A percentile compares a stretch with the other conserved stretches of the same genome.
Evolutionary conservation across 2,888 invertebrate species (phyloP).

Genomic region (Lithophane socia): DNA sequence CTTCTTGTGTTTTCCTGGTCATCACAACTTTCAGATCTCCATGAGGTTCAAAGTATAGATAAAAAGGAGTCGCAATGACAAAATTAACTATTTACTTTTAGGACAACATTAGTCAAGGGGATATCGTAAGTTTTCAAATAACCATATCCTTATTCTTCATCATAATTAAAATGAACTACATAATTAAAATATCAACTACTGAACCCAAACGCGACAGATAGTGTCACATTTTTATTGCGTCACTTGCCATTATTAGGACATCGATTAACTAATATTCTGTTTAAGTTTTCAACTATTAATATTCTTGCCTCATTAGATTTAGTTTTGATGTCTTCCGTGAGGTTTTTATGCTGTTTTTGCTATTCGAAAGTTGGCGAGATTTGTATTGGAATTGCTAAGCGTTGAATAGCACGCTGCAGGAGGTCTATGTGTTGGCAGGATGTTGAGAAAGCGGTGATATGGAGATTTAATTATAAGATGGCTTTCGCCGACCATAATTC

Average conservation of each 20-base stretch:
- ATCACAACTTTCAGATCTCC: too few relatives aligned
- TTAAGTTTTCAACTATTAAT: constrained; percentile 24
- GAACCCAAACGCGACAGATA: constrained; percentile 34
- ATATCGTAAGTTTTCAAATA: too few relatives aligned
- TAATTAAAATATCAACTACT: constrained; percentile 19
- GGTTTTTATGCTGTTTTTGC: constrained; percentile 13
- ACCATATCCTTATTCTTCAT: too few relatives aligned
- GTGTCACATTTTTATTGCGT: constrained; percentile 17
- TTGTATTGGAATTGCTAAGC: neutral
- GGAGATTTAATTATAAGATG: neutral
- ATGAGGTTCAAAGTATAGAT: too few relatives aligned
- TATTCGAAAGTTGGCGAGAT: constrained; percentile 8
- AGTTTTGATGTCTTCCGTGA: constrained; percentile 17
- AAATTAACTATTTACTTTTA: too few relatives aligned
- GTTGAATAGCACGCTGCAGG: constrained; percentile 5
- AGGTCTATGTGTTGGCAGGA: neutral
- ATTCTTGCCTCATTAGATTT: constrained; percentile 26
- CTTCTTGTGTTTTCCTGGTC: too few relatives aligned
- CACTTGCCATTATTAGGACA: constrained; percentile 32
- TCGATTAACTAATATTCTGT: constrained; percentile 39
- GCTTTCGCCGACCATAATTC: neutral
- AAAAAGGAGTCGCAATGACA: too few relatives aligned
- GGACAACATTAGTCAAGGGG: too few relatives aligned
- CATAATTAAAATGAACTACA: neutral
- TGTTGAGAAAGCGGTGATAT: constrained; percentile 2